These are phyloP conservation scores for Lepidothrix coronata DNA, from an alignment of 2,113 vertebrate genomes.

Conservation along the genomic window DNA sequence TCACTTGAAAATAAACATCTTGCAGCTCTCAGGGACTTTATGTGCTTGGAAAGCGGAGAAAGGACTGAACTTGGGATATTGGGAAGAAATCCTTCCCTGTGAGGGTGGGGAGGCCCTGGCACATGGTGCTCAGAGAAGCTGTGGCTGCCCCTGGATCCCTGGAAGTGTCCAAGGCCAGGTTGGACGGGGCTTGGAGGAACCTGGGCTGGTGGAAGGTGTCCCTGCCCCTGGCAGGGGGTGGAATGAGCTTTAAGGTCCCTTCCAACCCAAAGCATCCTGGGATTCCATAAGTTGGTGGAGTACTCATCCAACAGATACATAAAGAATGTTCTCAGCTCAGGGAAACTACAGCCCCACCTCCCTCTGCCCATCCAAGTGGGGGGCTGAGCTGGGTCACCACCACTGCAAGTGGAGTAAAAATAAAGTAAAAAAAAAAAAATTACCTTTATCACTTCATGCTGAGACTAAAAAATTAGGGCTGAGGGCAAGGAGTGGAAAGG, in stretches of 20 bases:
- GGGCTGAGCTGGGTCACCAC: no score
- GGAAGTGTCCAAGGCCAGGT: neutral
- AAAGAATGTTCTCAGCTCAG: no score
- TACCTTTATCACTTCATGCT: neutral
- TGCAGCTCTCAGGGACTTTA: neutral
- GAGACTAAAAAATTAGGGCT: no score
- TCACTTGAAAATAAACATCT: neutral
- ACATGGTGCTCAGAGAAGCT: neutral
- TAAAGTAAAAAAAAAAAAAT: no score
- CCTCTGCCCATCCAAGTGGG: accelerated
- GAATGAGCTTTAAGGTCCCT: neutral
- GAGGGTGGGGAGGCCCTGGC: accelerated
- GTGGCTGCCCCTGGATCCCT: neutral
- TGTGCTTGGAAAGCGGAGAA: neutral
- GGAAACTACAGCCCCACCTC: no score
- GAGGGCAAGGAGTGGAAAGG: neutral
- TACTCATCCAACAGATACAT: no score
- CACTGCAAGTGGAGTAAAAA: accelerated
- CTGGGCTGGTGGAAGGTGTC: neutral
- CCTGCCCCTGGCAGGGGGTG: neutral
- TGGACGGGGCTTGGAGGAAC: accelerated
- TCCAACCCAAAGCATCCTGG: neutral
- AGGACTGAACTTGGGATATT: neutral
- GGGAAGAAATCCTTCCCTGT: neutral
- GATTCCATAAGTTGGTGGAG: accelerated